These are phyloP conservation scores for Cataglyphis hispanica DNA, from an alignment of 1,140 invertebrate genomes.

Conservation along the genomic window DNA sequence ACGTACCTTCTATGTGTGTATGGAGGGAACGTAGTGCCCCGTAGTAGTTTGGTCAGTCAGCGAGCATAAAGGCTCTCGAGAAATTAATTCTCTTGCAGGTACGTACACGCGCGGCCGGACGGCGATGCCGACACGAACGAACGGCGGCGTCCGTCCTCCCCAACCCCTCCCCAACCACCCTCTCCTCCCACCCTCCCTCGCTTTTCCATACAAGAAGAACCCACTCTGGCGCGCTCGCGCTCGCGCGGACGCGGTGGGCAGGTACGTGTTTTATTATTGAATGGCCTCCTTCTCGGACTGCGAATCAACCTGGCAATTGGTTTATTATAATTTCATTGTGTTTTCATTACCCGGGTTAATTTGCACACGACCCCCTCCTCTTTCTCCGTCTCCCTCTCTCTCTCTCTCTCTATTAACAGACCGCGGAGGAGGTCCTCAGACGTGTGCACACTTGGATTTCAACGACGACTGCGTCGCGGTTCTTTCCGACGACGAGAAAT, in stretches of 20 bases:
- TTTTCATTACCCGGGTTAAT: constrained; percentile 86
- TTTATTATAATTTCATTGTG: constrained; percentile 87
- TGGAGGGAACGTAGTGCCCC: constrained; percentile 68
- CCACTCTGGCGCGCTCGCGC: constrained; percentile 65
- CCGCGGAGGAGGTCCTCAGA: constrained; percentile 79
- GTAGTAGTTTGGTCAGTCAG: constrained; percentile 83
- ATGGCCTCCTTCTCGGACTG: constrained; percentile 84
- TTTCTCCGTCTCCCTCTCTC: constrained; percentile 57
- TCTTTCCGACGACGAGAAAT: constrained; percentile 37
- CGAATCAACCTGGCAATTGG: constrained; percentile 86
- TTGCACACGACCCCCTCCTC: constrained; percentile 75
- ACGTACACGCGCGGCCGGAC: constrained; percentile 57
- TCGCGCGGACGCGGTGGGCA: constrained; percentile 71
- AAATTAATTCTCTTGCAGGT: constrained; percentile 84
- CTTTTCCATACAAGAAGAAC: constrained; percentile 41
- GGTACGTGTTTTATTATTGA: constrained; percentile 86
- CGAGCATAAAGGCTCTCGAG: constrained; percentile 85
- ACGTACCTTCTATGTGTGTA: constrained; percentile 62
- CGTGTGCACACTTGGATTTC: constrained; percentile 75
- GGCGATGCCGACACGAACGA: constrained; percentile 44
- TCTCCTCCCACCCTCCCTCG: background rate
- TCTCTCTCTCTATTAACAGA: constrained; percentile 82
- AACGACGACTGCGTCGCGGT: constrained; percentile 33
- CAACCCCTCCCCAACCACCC: background rate
- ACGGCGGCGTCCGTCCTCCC: constrained; percentile 26